Conservation (phyloP, 2,113 vertebrate species). For the Ptychochromis oligacanthus region DNA sequence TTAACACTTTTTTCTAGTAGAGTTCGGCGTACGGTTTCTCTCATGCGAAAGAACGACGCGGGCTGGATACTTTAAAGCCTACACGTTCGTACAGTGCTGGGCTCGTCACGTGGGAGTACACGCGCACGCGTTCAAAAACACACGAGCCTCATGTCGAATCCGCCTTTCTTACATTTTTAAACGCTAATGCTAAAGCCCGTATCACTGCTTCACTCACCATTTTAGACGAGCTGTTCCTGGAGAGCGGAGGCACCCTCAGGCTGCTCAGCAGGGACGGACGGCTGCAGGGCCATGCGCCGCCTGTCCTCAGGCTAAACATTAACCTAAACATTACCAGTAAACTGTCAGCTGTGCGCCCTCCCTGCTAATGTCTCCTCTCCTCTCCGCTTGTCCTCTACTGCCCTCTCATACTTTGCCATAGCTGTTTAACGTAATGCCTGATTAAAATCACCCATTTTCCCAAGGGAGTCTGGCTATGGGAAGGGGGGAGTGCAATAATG, state of each 20-base stretch:
- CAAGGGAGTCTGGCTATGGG: not conserved
- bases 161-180: not conserved
- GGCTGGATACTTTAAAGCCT: not conserved
- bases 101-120: not conserved
- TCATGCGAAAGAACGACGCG: not conserved
- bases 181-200: slow-evolving; percentile 18
- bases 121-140: not conserved
- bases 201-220: slow-evolving; percentile 75
- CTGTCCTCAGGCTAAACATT: slow-evolving; percentile 72
- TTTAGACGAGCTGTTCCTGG: slow-evolving; percentile 43
- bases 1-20: not conserved
- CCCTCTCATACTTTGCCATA: not conserved
- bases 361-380: not conserved
- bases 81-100: not conserved
- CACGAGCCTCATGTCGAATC: not conserved
- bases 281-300: slow-evolving; percentile 35
- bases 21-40: not conserved
- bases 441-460: slow-evolving; percentile 38
- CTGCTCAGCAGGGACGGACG: slow-evolving; percentile 15
- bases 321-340: slow-evolving; percentile 67
- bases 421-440: slow-evolving; percentile 72
- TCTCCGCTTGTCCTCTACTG: not conserved
- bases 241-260: slow-evolving; percentile 4
- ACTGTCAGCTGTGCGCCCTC: not conserved
- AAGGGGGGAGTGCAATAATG: rapidly evolving